Conservation (phyloP, 1,140 invertebrate genomes). For the Euglossa dilemma region DNA sequence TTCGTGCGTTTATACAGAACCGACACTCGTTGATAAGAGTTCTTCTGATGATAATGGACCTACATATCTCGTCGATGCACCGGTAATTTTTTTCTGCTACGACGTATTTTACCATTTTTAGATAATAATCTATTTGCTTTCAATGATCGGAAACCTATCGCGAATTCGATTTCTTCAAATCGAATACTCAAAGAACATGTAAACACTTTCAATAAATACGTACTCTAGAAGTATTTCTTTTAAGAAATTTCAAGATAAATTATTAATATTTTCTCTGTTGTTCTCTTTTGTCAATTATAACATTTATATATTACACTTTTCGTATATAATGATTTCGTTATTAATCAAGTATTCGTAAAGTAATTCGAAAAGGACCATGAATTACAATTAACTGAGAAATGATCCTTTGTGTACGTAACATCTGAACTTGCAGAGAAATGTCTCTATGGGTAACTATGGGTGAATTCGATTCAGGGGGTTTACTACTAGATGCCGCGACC, state of each 20-base stretch:
- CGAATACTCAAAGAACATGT: not conserved
- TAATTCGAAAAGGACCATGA: too few species aligned
- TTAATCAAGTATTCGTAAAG: too few species aligned
- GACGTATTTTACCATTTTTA: not conserved
- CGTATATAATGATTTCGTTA: too few species aligned
- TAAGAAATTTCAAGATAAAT: too few species aligned
- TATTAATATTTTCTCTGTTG: too few species aligned
- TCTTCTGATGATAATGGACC: slow-evolving; percentile 26
- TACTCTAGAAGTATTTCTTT: too few species aligned
- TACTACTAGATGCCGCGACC: not conserved
- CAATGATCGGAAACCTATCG: too few species aligned
- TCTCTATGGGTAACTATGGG: not conserved
- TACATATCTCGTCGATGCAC: not conserved
- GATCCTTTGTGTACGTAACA: too few species aligned
- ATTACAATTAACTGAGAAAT: not conserved
- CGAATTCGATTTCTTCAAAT: not conserved
- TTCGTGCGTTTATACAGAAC: slow-evolving; percentile 44
- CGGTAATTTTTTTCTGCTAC: not conserved
- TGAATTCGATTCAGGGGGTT: not conserved
- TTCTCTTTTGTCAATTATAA: too few species aligned
- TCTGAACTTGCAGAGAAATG: not conserved
- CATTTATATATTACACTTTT: too few species aligned
- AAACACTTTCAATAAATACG: too few species aligned
- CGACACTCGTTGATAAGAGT: slow-evolving; percentile 49
- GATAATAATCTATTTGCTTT: too few species aligned